Evolutionary conservation across 2,113 vertebrate species (phyloP).

Genomic region (Antennarius striatus): DNA sequence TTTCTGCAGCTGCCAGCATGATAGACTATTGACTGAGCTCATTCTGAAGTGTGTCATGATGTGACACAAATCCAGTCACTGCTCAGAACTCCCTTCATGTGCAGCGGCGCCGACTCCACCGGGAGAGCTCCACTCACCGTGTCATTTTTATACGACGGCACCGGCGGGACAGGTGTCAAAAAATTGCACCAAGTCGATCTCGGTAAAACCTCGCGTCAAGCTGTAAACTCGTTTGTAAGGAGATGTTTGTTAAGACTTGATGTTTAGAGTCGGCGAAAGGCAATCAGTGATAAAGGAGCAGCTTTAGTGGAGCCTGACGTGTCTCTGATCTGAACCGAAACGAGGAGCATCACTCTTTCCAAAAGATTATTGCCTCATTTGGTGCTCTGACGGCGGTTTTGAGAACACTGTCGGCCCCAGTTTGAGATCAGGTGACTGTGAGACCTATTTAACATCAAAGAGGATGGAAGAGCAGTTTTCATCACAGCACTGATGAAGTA

Average conservation of each 20-base stretch:
- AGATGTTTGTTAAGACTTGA: slow-evolving; percentile 4
- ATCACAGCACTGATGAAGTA: no score
- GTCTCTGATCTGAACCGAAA: not conserved
- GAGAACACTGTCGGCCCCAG: not conserved
- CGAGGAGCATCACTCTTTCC: not conserved
- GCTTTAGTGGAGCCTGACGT: not conserved
- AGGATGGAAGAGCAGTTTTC: no score
- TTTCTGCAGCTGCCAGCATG: no score
- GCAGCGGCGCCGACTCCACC: not conserved
- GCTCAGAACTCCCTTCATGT: slow-evolving; percentile 23
- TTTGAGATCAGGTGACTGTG: slow-evolving; percentile 9
- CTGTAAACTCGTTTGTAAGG: not conserved
- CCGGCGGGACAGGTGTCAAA: slow-evolving; percentile 52
- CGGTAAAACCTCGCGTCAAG: slow-evolving; percentile 11
- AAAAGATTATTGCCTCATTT: not conserved
- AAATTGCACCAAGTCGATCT: slow-evolving; percentile 27
- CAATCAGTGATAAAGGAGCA: no score
- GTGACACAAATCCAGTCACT: slow-evolving; percentile 57
- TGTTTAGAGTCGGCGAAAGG: not conserved
- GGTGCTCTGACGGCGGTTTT: not conserved
- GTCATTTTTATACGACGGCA: slow-evolving; percentile 36
- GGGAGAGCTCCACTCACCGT: slow-evolving; percentile 33
- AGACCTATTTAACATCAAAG: not conserved
- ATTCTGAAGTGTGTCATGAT: slow-evolving; percentile 49
- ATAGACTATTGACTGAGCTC: slow-evolving; percentile 52